Evolutionary conservation across 2,888 invertebrate species (phyloP), one percentile per base, ranked within the genome.

Genomic region (Ophion slaviceki): DNA sequence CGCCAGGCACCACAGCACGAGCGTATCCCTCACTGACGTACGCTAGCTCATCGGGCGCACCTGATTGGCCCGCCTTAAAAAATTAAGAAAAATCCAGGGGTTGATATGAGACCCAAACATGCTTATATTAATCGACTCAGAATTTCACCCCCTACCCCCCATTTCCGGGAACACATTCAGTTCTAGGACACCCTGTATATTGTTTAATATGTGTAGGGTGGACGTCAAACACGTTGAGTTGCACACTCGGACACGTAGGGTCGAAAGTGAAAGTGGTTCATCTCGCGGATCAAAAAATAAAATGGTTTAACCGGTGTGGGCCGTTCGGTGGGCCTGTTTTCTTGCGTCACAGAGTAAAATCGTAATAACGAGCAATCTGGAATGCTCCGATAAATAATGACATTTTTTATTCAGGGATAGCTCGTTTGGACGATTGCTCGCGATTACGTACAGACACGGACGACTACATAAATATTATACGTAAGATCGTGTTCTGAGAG

Each of bases 241-340:
- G 47, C 40, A 57, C n/a, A 67, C 36, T 32, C 64, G 10, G 24
- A 24, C 36, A 45, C 57, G 71, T 77, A 77, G 81, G 84, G 45
- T 75, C 85, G 78, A 82, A 85, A 85, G 85, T 78, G 85, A 85
- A 82, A 85, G 85, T 64, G 85, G 82, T 82, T 82, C 82, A 85
- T 82, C 82, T 77, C 75, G 85, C 70, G 70, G 40, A 85, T 81
- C 64, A 80, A 80, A 62, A 78, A 74, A 70, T 68, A 77, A 78
- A 68, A 68, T 57, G 57, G 59, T 79, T 79, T 79, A 75, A 85
- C 85, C 82, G 76, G 85, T 71, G 80, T 61, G 80, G 64, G 70
- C 40, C 74, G 81, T 79, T 85, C 74, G 77, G 77, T 71, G 62
- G 62, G 82, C 53, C 64, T 59, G 59, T 77, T 77, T 62, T 20